Evolutionary conservation across 2,113 vertebrate genomes (phyloP), one percentile per base, ranked within the genome.

Genomic region (Pica pica): DNA sequence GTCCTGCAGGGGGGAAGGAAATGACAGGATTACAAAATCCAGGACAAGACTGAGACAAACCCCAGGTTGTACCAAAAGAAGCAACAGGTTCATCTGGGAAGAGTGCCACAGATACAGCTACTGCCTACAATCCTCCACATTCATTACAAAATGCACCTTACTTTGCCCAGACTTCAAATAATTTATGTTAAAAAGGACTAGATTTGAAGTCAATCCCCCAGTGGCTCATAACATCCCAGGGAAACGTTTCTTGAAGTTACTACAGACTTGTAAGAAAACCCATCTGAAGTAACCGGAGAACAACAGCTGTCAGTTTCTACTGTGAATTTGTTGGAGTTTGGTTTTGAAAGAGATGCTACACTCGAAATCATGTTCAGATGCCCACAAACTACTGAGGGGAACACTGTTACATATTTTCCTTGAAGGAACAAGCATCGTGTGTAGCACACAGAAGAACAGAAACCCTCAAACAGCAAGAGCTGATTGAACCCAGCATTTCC

Each of bases 1-100:
- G 83, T 96, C 98, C 99, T 99, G 98, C 0, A n/a, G 27, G 3
- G 37, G 89, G 76, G 87, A 86, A 64, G 47, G 91, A 88, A 91
- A 78, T 0, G 24, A 35, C 31, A 79, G 56, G 0, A 39, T 97
- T 57, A 97, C 8, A 31, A 93, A 28, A 56, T 28, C 27, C 39
- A 18, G 7, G 6, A 7, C 11, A 6, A 35, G 78, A 16, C 42
- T 4, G 42, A 87, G 85, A 53, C 30, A 44, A 87, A 75, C 6
- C 27, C 27, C 5, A 16, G 31, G 27, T 4, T 41, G 37, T 7
- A 81, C 16, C 68, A 28, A 56, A 77, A 33, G 61, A 53, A 81
- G 70, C 37, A 27, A 31, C 35, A 21, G 35, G 85, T 65, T 78
- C 63, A 19, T 28, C 13, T 30, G 60, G 75, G 89, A 90, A 37